phyloP scores from a whole-genome alignment of 2,113 vertebrate genomes.

The Phrynocephalus versicolor region DNA sequence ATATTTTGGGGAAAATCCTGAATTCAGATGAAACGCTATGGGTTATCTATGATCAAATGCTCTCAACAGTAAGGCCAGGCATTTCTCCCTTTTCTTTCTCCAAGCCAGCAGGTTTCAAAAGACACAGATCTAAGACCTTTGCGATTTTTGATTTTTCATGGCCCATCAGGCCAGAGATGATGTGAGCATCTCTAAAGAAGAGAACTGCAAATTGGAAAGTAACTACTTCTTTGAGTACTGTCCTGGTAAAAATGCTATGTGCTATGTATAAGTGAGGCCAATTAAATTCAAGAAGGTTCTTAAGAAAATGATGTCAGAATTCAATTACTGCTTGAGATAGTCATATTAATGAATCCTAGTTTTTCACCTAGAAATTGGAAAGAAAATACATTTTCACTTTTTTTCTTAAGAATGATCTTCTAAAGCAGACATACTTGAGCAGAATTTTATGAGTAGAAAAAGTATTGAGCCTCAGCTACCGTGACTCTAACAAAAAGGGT shows the following conservation, averaged over 20 bases:
- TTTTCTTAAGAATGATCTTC: not conserved
- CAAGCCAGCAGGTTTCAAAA: constrained; percentile 21
- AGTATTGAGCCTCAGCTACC: not conserved
- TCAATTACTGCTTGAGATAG: constrained; percentile 33
- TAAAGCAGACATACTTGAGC: constrained; percentile 22
- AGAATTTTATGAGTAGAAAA: constrained; percentile 2
- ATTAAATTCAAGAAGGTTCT: constrained; percentile 20
- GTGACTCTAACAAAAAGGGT: not conserved
- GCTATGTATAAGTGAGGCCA: constrained; percentile 39
- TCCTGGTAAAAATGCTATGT: constrained; percentile 10
- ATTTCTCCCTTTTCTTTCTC: not conserved
- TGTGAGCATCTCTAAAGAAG: not conserved
- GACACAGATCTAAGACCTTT: constrained; percentile 21
- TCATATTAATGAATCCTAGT: not conserved
- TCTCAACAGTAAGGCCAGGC: not conserved
- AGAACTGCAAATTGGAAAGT: not conserved
- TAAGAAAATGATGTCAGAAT: constrained; percentile 1
- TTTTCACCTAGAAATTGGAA: constrained; percentile 25
- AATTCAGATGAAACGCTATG: not conserved
- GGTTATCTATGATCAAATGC: constrained; percentile 40
- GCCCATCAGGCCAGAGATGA: not conserved
- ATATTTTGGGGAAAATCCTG: constrained; percentile 23
- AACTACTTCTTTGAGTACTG: not conserved
- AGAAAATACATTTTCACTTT: constrained; percentile 5
- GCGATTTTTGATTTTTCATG: constrained; percentile 24